phyloP scores from a whole-genome alignment of 2,888 invertebrate genomes.

The Stramonita haemastoma region DNA sequence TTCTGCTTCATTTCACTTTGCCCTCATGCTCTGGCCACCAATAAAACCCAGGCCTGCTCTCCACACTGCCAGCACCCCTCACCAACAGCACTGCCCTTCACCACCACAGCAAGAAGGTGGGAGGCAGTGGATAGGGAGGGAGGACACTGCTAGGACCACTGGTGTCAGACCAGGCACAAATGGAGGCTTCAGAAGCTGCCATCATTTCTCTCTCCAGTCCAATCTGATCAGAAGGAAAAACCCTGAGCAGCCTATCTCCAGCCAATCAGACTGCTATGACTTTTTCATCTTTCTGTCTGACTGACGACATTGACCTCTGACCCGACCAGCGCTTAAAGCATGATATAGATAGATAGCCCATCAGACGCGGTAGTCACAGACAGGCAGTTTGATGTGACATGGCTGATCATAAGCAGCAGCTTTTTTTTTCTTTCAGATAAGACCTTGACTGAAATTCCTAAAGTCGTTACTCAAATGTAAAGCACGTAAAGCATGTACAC shows the following conservation, averaged over 20 bases:
- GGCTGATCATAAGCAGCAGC: too few species aligned
- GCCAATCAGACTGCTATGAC: neutral
- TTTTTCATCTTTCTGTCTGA: neutral
- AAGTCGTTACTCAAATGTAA: too few species aligned
- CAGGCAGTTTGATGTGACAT: too few species aligned
- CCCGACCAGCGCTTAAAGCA: too few species aligned
- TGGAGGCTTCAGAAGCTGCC: neutral
- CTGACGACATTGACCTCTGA: neutral
- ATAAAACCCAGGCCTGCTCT: neutral
- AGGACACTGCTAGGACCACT: neutral
- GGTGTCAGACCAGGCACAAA: neutral
- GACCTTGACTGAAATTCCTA: too few species aligned
- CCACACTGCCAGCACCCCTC: neutral
- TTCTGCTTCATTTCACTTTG: constrained; percentile 15
- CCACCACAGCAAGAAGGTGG: neutral
- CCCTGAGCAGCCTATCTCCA: neutral
- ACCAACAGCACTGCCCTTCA: neutral
- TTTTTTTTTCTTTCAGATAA: too few species aligned
- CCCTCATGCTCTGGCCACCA: neutral
- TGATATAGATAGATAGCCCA: too few species aligned
- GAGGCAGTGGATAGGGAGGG: too few species aligned
- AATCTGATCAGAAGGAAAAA: neutral
- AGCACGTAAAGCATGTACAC: too few species aligned
- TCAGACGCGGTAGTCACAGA: too few species aligned
- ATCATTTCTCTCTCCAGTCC: neutral